Evolutionary conservation across 2,888 invertebrate genomes (phyloP).

Genomic region (Eupithecia vulgata): DNA sequence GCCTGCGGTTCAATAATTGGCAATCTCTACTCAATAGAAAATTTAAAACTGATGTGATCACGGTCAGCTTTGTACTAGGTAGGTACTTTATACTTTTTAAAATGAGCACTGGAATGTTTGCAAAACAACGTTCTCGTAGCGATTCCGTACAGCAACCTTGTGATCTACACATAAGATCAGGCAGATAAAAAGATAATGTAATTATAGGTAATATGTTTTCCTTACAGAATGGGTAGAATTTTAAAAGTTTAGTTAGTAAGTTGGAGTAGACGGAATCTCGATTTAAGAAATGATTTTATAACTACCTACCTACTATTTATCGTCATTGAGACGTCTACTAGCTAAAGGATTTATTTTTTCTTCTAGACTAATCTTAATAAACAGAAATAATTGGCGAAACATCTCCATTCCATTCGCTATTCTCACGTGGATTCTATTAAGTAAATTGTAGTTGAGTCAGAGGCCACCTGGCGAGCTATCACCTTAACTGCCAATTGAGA

Average conservation of each 20-base stretch:
- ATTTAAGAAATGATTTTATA: too few species aligned
- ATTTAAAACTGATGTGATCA: too few species aligned
- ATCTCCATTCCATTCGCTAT: conserved; percentile 30
- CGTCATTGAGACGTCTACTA: too few species aligned
- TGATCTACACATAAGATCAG: neutral
- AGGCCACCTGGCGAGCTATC: conserved; percentile 71
- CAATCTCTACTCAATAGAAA: neutral
- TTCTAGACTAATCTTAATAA: neutral
- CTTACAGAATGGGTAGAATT: too few species aligned
- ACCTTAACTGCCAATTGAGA: conserved; percentile 59
- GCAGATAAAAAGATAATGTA: too few species aligned
- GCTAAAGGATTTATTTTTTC: neutral
- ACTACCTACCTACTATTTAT: too few species aligned
- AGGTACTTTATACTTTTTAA: neutral
- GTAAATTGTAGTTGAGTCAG: conserved; percentile 68
- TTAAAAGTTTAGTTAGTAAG: too few species aligned
- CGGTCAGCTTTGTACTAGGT: neutral
- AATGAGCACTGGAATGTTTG: neutral
- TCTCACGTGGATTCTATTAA: conserved; percentile 61
- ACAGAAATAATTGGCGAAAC: neutral
- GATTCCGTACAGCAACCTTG: neutral
- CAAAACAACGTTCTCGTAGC: neutral
- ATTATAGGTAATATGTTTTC: too few species aligned
- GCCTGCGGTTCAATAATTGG: neutral
- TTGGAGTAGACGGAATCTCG: neutral